Base-by-base conservation (phyloP, 2,113 vertebrate genomes). In the Cyprinus carpio region DNA sequence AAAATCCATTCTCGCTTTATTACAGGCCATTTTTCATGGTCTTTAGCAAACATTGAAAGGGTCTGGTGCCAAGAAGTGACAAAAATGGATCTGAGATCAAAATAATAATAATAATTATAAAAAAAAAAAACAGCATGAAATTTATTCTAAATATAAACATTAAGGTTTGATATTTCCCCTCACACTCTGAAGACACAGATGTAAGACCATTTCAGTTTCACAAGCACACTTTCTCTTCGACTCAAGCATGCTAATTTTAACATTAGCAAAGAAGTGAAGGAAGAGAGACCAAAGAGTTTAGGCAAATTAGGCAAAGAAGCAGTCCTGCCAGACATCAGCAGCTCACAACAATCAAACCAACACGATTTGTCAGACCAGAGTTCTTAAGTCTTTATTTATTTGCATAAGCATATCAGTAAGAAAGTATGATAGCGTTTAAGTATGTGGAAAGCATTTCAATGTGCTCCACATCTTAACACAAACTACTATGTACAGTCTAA, bases 401-500 rank as follows among this genome's bases (percentile, higher is more conserved):
- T 87, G 88, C 76, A 83, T 65, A 85, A 77, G 76, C 79, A 86
- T 86, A 34, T 80, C 82, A 69, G 82, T 78, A 83, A 78, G 69
- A 74, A 77, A 87, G 62, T 75, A 85, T 9, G 83, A 56, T 64
- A 67, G 58, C 51, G 72, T 76, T 76, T 85, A 56, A 80, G 40
- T 34, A 54, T 2, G 72, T 43, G 27, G 31, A 77, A 81, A 82
- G 54, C 40, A 12, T 60, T 56, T 40, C 83, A 83, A 75, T 4
- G 27, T 37, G 72, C 37, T 84, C 60, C 75, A 86, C 60, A 67
- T 71, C 40, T 84, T 77, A 75, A 82, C 75, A 86, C 75, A 34
- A 90, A 81, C 83, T 82, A 90, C 75, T 89, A 92, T 92, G 84
- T 91, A 93, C 91, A 91, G 82, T 71, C 83, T 85, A 86, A 82